A percentile compares a stretch with the other conserved stretches of the same genome.
These are phyloP conservation scores for Orestias chungarensis DNA, from an alignment of 2,797 vertebrate species.

Conservation along the genomic window DNA sequence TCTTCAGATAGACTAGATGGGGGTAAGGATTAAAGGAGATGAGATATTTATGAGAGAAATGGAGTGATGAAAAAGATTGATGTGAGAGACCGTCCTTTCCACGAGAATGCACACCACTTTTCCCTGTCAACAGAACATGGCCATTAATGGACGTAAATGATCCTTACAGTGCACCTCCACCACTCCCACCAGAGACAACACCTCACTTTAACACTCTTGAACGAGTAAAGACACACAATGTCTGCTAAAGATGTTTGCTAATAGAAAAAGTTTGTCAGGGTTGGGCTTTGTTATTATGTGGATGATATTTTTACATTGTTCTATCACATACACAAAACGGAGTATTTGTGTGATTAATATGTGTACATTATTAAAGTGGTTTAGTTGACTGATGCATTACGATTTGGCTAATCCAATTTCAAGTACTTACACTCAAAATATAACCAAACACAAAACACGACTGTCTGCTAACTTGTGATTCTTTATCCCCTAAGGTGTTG, in stretches of 20 bases:
- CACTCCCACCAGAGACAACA: not conserved
- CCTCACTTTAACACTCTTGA: not conserved
- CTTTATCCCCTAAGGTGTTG: too few relatives aligned
- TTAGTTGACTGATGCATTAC: not conserved
- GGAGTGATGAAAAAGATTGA: conserved; percentile 34
- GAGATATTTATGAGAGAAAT: conserved; percentile 24
- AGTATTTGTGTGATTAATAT: not conserved
- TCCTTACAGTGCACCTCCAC: conserved; percentile 23
- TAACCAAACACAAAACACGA: not conserved
- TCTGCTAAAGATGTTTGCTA: not conserved
- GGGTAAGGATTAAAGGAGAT: conserved; percentile 4
- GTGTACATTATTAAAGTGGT: not conserved
- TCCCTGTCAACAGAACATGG: conserved; percentile 55
- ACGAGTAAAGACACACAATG: not conserved
- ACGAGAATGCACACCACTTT: conserved; percentile 47
- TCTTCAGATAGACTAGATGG: conserved; percentile 1
- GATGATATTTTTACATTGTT: not conserved
- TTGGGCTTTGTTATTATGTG: not conserved
- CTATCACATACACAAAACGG: not conserved
- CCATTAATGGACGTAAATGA: conserved; percentile 60
- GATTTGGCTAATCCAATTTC: not conserved
- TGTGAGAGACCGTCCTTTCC: conserved; percentile 59
- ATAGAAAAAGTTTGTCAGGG: not conserved
- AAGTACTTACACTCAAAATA: not conserved
- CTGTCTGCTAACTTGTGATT: too few relatives aligned